Evolutionary conservation across 1,140 invertebrate species (phyloP).

Genomic region (Brachionus paranguensis): DNA sequence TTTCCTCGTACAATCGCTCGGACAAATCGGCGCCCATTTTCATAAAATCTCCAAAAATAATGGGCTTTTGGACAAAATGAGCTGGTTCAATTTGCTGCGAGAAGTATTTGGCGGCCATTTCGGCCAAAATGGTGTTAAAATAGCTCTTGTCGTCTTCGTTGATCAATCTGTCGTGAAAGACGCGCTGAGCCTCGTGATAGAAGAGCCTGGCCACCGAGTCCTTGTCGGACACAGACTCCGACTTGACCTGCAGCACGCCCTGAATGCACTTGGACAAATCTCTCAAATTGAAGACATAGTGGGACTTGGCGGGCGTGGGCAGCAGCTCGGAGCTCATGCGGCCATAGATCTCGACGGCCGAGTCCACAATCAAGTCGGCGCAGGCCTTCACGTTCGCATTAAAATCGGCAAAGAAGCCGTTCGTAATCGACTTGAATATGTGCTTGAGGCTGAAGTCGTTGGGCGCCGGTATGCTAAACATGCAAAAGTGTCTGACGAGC

Average conservation of each 20-base stretch:
- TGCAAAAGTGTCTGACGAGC: slow-evolving; percentile 55
- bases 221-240: slow-evolving; percentile 8
- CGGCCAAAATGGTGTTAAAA: slow-evolving; percentile 53
- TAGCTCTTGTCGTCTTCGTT: slow-evolving; percentile 54
- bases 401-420: slow-evolving; percentile 65
- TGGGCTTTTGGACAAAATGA: slow-evolving; percentile 50
- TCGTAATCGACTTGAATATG: slow-evolving; percentile 64
- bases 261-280: slow-evolving; percentile 57
- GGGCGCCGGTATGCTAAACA: slow-evolving; percentile 55
- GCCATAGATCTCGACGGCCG: slow-evolving; percentile 55
- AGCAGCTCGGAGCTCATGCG: slow-evolving; percentile 55
- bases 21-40: slow-evolving; percentile 50
- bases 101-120: slow-evolving; percentile 55
- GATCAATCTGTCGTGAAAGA: slow-evolving; percentile 56
- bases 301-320: slow-evolving; percentile 56
- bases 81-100: slow-evolving; percentile 49
- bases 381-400: slow-evolving; percentile 56
- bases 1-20: slow-evolving; percentile 54
- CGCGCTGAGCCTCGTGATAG: slow-evolving; percentile 54
- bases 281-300: slow-evolving; percentile 56
- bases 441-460: slow-evolving; percentile 55
- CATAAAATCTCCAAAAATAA: slow-evolving; percentile 56
- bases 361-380: slow-evolving; percentile 51
- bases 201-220: slow-evolving; percentile 51
- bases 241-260: slow-evolving; percentile 51